Evolutionary conservation across 1,140 invertebrate species (phyloP).

Genomic region (Mizuhopecten yessoensis): DNA sequence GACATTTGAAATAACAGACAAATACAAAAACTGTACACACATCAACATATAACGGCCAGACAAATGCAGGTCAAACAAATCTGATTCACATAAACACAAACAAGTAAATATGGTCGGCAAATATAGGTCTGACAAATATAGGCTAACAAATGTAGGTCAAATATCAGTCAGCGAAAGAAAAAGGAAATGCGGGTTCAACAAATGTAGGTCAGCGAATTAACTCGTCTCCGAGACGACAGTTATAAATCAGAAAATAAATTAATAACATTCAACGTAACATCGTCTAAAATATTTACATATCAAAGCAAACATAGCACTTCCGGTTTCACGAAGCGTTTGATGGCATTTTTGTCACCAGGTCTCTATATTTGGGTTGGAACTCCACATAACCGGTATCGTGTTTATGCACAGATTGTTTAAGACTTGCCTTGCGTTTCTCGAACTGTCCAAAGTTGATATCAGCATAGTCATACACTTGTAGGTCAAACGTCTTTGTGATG

Average conservation of each 20-base stretch:
- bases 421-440: neutral
- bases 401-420: neutral
- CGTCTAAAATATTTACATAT: neutral
- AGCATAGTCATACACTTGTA: neutral
- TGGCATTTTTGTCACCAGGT: neutral
- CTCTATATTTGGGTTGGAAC: neutral
- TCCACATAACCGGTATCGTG: neutral
- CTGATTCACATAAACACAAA: too few relatives aligned
- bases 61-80: too few relatives aligned
- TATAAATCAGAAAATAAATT: too few relatives aligned
- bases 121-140: neutral
- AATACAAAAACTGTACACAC: too few relatives aligned
- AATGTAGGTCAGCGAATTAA: slow-evolving; percentile 1
- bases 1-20: too few relatives aligned
- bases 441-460: slow-evolving; percentile 31
- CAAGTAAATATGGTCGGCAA: neutral
- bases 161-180: neutral
- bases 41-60: too few relatives aligned
- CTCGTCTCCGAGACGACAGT: too few relatives aligned
- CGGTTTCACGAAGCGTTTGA: neutral
- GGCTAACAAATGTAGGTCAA: neutral
- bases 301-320: neutral
- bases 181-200: neutral
- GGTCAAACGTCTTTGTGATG: neutral
- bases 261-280: neutral